phyloP scores from a whole-genome alignment of 1,140 invertebrate genomes.

The Zaprionus camerounensis region DNA sequence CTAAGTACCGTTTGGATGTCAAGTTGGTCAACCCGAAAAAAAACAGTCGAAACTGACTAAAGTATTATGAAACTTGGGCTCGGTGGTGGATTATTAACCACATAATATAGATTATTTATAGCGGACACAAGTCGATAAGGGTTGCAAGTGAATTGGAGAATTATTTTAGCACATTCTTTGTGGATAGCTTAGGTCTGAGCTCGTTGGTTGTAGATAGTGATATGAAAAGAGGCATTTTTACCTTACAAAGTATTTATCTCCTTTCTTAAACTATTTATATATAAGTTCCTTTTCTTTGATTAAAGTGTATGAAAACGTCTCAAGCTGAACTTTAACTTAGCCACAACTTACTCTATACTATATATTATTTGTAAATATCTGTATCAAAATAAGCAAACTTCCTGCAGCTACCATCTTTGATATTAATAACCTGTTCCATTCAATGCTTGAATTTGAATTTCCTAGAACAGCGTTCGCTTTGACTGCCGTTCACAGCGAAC shows the following conservation, averaged over 20 bases:
- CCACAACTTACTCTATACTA: background rate
- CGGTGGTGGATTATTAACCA: background rate
- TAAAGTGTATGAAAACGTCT: background rate
- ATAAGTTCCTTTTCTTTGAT: background rate
- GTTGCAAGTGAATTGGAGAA: background rate
- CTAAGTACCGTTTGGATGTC: conserved; percentile 33
- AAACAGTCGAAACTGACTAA: background rate
- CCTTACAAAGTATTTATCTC: too few relatives aligned
- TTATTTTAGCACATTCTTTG: too few relatives aligned
- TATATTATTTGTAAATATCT: background rate
- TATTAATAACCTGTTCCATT: conserved; percentile 6
- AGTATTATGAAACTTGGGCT: background rate
- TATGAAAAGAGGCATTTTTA: too few relatives aligned
- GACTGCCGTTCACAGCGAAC: background rate
- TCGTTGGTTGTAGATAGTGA: too few relatives aligned
- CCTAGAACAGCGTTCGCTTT: conserved; percentile 19
- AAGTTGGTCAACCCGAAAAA: conserved; percentile 25
- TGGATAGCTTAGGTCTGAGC: too few relatives aligned
- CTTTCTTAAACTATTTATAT: too few relatives aligned
- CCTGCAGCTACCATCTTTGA: background rate
- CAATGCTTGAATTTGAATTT: conserved; percentile 8
- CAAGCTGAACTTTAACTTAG: background rate
- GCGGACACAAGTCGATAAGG: background rate
- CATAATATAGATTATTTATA: background rate
- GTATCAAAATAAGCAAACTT: background rate